These are phyloP conservation scores for Malachius bipustulatus DNA, from an alignment of 2,888 invertebrate genomes.

Conservation along the genomic window DNA sequence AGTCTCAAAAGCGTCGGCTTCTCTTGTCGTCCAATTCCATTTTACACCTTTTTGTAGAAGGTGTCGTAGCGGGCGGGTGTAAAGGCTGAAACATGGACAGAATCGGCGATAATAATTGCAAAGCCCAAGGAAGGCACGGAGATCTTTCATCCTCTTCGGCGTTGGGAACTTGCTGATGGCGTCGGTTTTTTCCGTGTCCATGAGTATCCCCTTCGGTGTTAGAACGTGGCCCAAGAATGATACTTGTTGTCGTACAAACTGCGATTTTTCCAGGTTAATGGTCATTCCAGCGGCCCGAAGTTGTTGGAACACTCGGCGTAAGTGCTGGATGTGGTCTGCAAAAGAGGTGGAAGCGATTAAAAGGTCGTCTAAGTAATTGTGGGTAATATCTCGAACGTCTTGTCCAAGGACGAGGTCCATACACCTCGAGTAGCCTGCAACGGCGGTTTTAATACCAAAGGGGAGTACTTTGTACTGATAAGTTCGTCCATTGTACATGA, in stretches of 20 bases:
- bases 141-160: too few species aligned
- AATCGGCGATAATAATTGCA: too few species aligned
- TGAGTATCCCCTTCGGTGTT: slow-evolving; percentile 11
- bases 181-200: slow-evolving; percentile 15
- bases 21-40: slow-evolving; percentile 12
- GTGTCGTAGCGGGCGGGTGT: too few species aligned
- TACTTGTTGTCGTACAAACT: slow-evolving; percentile 15
- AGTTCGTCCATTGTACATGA: too few species aligned
- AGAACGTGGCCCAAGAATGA: slow-evolving; percentile 18
- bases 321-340: slow-evolving; percentile 11
- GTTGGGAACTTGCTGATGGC: slow-evolving; percentile 17
- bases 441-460: background rate
- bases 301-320: slow-evolving; percentile 8
- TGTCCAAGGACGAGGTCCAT: slow-evolving; percentile 4
- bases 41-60: slow-evolving; percentile 14
- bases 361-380: slow-evolving; percentile 14
- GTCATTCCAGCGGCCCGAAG: slow-evolving; percentile 11
- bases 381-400: slow-evolving; percentile 6
- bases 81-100: too few species aligned
- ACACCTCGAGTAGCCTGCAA: slow-evolving; percentile 3
- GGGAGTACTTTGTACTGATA: slow-evolving; percentile 8
- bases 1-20: slow-evolving; percentile 8
- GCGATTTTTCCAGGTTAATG: slow-evolving; percentile 17
- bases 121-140: too few species aligned
- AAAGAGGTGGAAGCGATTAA: slow-evolving; percentile 12